Evolutionary conservation across 2,888 invertebrate species (phyloP), one percentile per base, ranked within the genome.

Genomic region (Lymantria dispar): DNA sequence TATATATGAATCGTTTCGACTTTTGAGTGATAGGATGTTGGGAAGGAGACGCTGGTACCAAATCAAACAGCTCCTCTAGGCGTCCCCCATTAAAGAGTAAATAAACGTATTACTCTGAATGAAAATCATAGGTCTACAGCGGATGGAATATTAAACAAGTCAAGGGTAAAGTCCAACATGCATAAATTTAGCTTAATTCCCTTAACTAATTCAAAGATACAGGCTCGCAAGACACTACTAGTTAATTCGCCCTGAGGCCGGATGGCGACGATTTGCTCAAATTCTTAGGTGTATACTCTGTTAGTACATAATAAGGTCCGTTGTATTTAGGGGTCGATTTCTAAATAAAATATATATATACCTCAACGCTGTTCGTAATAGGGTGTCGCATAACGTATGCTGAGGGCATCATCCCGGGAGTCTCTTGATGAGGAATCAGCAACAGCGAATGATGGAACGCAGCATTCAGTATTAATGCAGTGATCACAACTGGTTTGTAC

Each of bases 401-500:
- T 48, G 95, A 93, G 46, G 96, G 95, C 83, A 95, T 93, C 68
- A 93, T 93, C 53, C 95, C 95, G 7, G 95, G 95, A 36, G 94
- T 94, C 86, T 96, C 96, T 85, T 95, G 95, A 71, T 95, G 95
- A 22, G 96, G 96, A 70, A 96, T 95, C 67, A 95, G 90, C 46
- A 97, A 92, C 67, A 98, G 85, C 3, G 95, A 94, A 74, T 96
- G 95, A 80, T 97, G 97, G 67, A 96, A 94, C 1, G 94, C 90
- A 7, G 96, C 96, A 68, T 96, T 96, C 56, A 96, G 84, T 50
- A 96, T 87, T 62, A 97, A 92, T 51, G 96, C 95, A 51, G 95
- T 92, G 60, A 97, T 94, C 52, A 98, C 94, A 22, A 97, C 95
- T 0, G 95, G 94, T 77, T 96, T 97, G 85, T 97, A 97, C 78